Percentiles rank a stretch among this genome's conserved stretches.
phyloP scores from a whole-genome alignment of 2,888 invertebrate species.

The Aphodius granarius region DNA sequence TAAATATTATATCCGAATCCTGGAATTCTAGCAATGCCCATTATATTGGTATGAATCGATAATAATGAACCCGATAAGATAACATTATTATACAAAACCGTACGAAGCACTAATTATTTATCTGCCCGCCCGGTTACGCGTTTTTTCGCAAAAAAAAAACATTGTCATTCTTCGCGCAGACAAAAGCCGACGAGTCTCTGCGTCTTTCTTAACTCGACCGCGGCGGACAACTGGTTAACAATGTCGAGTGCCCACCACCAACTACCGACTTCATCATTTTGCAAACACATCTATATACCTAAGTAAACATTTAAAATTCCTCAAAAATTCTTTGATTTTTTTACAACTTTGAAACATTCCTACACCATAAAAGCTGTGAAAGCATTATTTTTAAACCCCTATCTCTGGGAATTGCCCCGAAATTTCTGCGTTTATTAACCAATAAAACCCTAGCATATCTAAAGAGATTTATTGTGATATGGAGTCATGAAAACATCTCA shows the following conservation, averaged over 20 bases:
- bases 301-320: too few relatives aligned
- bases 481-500: background rate
- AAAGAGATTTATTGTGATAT: background rate
- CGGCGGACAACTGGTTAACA: background rate
- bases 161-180: background rate
- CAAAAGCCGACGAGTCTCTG: background rate
- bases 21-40: background rate
- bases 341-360: too few relatives aligned
- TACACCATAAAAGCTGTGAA: too few relatives aligned
- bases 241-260: background rate
- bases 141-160: background rate
- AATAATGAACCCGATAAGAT: slow-evolving; percentile 18
- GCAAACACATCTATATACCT: too few relatives aligned
- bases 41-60: slow-evolving; percentile 17
- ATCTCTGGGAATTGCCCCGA: too few relatives aligned
- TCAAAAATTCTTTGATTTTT: too few relatives aligned
- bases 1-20: background rate
- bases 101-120: background rate
- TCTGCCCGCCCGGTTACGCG: background rate
- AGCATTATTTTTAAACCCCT: too few relatives aligned
- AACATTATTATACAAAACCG: slow-evolving; percentile 8
- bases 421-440: too few relatives aligned
- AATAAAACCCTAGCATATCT: too few relatives aligned
- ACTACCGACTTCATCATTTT: background rate
- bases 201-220: background rate